Evolutionary conservation across 2,888 invertebrate species (phyloP).

Genomic region (Catotricha subobsoleta): DNA sequence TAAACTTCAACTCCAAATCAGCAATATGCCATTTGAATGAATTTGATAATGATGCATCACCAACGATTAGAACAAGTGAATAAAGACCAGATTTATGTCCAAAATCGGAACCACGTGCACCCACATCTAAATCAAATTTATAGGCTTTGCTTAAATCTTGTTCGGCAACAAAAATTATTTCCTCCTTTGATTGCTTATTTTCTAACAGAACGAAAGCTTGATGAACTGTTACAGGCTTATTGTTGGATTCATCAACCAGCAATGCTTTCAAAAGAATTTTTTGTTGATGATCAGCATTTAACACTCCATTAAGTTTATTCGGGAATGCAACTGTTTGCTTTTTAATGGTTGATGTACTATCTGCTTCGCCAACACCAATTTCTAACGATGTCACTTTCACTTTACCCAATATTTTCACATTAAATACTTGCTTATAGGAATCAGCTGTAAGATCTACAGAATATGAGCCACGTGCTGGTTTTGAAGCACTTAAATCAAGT

Average conservation of each 20-base stretch:
- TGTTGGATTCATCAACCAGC: conserved; percentile 49
- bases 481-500: conserved; percentile 56
- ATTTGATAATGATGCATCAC: conserved; percentile 79
- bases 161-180: conserved; percentile 88
- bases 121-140: conserved; percentile 82
- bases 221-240: conserved; percentile 55
- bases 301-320: conserved; percentile 43
- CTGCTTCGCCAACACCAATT: conserved; percentile 76
- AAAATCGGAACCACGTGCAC: conserved; percentile 61
- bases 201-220: conserved; percentile 74
- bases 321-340: conserved; percentile 55
- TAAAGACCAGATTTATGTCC: conserved; percentile 59
- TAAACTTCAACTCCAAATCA: conserved; percentile 56
- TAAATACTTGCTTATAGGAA: conserved; percentile 38
- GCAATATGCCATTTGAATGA: conserved; percentile 78
- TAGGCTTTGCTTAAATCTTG: conserved; percentile 60
- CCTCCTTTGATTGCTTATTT: conserved; percentile 46
- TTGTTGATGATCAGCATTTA: conserved; percentile 81
- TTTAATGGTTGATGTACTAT: conserved; percentile 70
- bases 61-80: conserved; percentile 66
- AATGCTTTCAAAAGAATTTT: conserved; percentile 67
- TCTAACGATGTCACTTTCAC: conserved; percentile 61
- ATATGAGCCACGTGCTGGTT: conserved; percentile 73
- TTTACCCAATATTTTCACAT: conserved; percentile 55
- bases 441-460: conserved; percentile 58